Evolutionary conservation across 2,888 invertebrate genomes (phyloP).

Genomic region (Rotaria sp.): DNA sequence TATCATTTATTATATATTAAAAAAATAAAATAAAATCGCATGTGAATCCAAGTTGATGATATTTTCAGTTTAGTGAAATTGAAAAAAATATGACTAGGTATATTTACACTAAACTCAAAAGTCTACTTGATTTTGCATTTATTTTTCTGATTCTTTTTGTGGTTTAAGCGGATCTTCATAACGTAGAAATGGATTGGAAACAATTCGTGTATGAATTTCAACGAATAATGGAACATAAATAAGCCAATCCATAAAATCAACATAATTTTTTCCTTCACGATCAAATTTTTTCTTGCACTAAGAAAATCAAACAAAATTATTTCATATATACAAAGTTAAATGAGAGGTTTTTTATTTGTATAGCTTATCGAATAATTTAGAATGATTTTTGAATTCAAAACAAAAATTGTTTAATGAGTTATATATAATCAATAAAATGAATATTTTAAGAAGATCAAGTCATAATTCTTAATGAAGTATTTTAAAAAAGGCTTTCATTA

Average conservation of each 20-base stretch:
- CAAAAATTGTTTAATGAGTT: no score
- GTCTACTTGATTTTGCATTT: background rate
- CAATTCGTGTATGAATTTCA: conserved; percentile 52
- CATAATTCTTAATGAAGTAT: no score
- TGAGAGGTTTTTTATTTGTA: no score
- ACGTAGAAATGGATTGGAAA: conserved; percentile 48
- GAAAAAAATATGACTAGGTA: no score
- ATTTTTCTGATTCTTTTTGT: background rate
- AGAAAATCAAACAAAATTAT: conserved; percentile 27
- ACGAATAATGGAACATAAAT: conserved; percentile 54
- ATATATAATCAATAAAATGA: no score
- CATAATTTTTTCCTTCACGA: conserved; percentile 48
- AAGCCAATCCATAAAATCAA: conserved; percentile 54
- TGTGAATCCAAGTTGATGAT: no score
- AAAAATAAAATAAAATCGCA: background rate
- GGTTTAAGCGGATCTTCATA: conserved; percentile 29
- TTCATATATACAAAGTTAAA: no score
- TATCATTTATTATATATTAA: background rate
- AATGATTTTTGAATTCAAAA: no score
- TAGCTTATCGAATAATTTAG: no score
- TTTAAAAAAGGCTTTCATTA: no score
- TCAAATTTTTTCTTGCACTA: conserved; percentile 53
- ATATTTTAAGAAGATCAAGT: background rate
- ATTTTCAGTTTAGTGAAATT: no score
- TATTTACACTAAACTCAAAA: no score